Evolutionary conservation across 2,113 vertebrate genomes (phyloP), one percentile per base, ranked within the genome.

Genomic region (Mungos mungo): DNA sequence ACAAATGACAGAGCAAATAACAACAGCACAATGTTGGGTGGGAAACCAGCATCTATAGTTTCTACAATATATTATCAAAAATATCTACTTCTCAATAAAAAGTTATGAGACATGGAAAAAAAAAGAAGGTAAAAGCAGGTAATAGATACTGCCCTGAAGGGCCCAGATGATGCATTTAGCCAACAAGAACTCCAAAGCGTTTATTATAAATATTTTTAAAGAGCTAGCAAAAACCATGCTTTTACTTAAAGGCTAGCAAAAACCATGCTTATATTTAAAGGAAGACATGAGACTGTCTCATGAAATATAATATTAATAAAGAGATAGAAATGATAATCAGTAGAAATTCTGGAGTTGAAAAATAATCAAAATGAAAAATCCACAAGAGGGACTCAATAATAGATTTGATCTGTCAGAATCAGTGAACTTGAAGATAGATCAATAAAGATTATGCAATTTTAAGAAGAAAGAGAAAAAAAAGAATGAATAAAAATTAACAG

Each of bases 391-490:
- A 33, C n/a, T 72, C 45, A 93, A 65, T 6, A 60, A 50, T 76
- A 85, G 45, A 86, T 80, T 66, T 96, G 81, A 72, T 90, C 41
- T 47, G 6, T 90, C 71, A 63, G 87, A 87, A 81, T 96, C 74
- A 33, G 31, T 81, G 54, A 90, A 27, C 33, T 47, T 68, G 82
- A 81, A 81, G 45, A 50, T 18, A 16, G 63, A 66, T 47, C 72
- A 94, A 65, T 11, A 81, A 31, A 45, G n/a, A 71, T 90, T 63
- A 54, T 5, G 23, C 7, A 86, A 45, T 74, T 11, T 27, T 27
- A 90, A 86, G 41, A 90, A 80, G 25, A 90, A 71, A 77, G 95
- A 82, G 18, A 60, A 80, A 85, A 80, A 57, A 45, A 74, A 57
- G 45, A 41, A 19, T 63, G 72, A 87, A 41, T 91, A 80, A 87